These are phyloP conservation scores for Prunella fulvescens DNA, from an alignment of 2,113 vertebrate genomes.

Conservation along the genomic window DNA sequence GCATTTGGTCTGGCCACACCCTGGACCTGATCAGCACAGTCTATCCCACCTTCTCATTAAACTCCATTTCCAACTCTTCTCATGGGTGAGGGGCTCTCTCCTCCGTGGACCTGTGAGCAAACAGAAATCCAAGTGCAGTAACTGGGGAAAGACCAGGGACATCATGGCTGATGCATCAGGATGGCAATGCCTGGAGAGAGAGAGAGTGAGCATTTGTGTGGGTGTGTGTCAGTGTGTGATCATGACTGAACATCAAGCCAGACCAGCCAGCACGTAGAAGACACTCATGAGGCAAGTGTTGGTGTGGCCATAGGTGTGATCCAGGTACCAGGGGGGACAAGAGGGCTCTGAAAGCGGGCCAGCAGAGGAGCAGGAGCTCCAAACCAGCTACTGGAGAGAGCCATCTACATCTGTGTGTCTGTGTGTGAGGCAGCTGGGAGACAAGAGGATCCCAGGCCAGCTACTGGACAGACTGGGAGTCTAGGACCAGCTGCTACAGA, in stretches of 20 bases:
- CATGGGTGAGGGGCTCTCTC: neutral
- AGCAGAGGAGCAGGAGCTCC: neutral
- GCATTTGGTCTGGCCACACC: neutral
- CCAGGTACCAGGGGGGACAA: fast-evolving
- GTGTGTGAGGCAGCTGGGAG: neutral
- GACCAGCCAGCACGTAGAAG: neutral
- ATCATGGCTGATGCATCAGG: neutral
- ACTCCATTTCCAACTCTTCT: neutral
- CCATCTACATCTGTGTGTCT: neutral
- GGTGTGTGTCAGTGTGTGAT: neutral
- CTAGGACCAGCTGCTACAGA: neutral
- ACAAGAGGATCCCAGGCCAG: neutral
- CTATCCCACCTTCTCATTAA: neutral
- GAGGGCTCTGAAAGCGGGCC: neutral
- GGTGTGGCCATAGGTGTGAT: neutral
- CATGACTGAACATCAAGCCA: neutral
- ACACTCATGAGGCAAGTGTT: neutral
- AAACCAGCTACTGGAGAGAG: neutral
- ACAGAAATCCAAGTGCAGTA: neutral
- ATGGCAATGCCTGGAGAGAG: neutral
- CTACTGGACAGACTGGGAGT: neutral
- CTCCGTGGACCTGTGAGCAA: neutral
- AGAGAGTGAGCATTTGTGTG: neutral
- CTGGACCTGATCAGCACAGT: neutral
- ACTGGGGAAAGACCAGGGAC: neutral